Evolutionary conservation across 2,113 vertebrate species (phyloP), one percentile per base, ranked within the genome.

Genomic region (Dasyurus viverrinus): DNA sequence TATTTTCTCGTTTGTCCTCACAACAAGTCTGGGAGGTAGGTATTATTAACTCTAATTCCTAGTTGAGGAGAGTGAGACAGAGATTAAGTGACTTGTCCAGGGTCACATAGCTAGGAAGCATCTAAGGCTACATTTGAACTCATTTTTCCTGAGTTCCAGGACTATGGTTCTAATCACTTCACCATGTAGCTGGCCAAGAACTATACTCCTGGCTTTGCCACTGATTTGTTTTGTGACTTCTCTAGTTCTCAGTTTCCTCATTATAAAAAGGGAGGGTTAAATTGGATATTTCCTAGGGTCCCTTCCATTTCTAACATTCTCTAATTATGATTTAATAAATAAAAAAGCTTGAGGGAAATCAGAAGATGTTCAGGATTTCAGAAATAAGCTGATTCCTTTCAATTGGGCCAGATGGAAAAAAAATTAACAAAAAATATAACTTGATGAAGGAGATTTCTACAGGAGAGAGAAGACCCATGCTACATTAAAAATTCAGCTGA

Each of bases 341-440:
- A 91, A 96, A 89, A 84, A 91, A 57, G 36, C 23, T 54, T 93
- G 27, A n/a, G 94, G 89, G 90, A 96, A 97, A 53, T 24, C 47
- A 96, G 36, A 93, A 90, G 93, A 92, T 25, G 96, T 93, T 94
- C 52, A 95, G 76, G 12, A 47, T 92, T 50, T 94, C 54, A 95
- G 91, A 96, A 93, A 84, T 27, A 36, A 95, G n/a, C 90, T 95
- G 91, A 93, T 96, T 94, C 93, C 57, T 47, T 94, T 53, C 47
- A 94, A 90, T 90, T 90, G 25, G 52, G 53, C 76, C 19, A 2
- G 16, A 92, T 52, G 42, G 54, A 96, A 96, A 96, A 48, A 89
- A 68, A 26, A 91, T 27, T 9, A 42, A 52, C 11, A 55, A 93
- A 53, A 93, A 93, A 54, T 19, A 55, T 48, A 30, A 95, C 91